phyloP scores from a whole-genome alignment of 2,113 vertebrate genomes.

The Perca fluviatilis region DNA sequence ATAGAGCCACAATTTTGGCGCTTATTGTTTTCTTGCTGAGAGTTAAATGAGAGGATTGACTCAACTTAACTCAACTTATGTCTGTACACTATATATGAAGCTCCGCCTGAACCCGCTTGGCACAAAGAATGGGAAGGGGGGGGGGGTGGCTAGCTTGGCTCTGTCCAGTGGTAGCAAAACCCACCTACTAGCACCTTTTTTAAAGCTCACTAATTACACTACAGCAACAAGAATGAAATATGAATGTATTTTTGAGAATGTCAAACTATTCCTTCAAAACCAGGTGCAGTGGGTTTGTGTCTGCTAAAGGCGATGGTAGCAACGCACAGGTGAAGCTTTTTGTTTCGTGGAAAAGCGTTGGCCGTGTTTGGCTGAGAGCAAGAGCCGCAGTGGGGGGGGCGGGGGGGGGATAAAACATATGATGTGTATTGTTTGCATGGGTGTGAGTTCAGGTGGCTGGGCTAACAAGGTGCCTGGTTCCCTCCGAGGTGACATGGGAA shows the following conservation, averaged over 20 bases:
- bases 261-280: not conserved
- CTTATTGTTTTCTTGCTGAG: not conserved
- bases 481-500: slow-evolving; percentile 68
- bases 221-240: not conserved
- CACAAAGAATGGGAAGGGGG: not conserved
- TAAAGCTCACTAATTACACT: not conserved
- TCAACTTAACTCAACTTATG: accelerated
- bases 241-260: not conserved
- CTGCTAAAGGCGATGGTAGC: not conserved
- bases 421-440: slow-evolving; percentile 63
- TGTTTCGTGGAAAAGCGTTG: not conserved
- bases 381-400: not conserved
- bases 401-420: slow-evolving; percentile 20
- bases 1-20: not conserved
- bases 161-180: not conserved
- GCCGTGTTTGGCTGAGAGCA: slow-evolving; percentile 17
- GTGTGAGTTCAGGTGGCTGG: slow-evolving; percentile 80
- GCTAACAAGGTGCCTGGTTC: slow-evolving; percentile 76
- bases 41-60: not conserved
- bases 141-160: not conserved
- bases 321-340: slow-evolving; percentile 28
- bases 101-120: not conserved
- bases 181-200: too few relatives aligned
- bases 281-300: not conserved
- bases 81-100: not conserved